Conservation (phyloP, 2,797 vertebrate species). For the Danionella dracula region DNA sequence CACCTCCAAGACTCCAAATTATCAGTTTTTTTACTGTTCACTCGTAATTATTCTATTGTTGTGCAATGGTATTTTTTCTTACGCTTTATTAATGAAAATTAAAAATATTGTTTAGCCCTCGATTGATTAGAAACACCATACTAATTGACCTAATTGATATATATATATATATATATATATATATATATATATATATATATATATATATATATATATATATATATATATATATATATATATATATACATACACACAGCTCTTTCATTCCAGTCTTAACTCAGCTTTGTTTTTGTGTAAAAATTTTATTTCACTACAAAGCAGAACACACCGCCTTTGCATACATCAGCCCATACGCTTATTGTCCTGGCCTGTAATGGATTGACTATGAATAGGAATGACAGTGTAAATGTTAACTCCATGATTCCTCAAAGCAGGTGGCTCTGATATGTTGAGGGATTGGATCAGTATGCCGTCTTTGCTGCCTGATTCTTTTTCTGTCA, state of each 20-base stretch:
- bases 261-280: not conserved
- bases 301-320: not conserved
- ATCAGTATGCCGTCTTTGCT: constrained; percentile 4
- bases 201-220: too few relatives aligned
- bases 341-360: not conserved
- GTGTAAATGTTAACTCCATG: constrained; percentile 6
- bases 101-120: too few relatives aligned
- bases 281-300: not conserved
- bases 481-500: constrained; percentile 15
- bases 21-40: too few relatives aligned
- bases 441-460: not conserved
- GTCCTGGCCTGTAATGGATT: constrained; percentile 8
- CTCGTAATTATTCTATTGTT: too few relatives aligned
- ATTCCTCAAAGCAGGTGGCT: constrained; percentile 6
- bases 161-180: too few relatives aligned
- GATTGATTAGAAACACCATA: too few relatives aligned
- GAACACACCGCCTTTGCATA: not conserved
- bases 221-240: too few relatives aligned
- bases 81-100: too few relatives aligned
- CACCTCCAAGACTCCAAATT: too few relatives aligned
- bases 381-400: not conserved
- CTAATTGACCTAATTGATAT: too few relatives aligned
- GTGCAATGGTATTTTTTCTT: too few relatives aligned
- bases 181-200: too few relatives aligned
- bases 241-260: not conserved